Evolutionary conservation across 2,797 vertebrate species (phyloP).

Genomic region (Scolopax bukidnonensis): DNA sequence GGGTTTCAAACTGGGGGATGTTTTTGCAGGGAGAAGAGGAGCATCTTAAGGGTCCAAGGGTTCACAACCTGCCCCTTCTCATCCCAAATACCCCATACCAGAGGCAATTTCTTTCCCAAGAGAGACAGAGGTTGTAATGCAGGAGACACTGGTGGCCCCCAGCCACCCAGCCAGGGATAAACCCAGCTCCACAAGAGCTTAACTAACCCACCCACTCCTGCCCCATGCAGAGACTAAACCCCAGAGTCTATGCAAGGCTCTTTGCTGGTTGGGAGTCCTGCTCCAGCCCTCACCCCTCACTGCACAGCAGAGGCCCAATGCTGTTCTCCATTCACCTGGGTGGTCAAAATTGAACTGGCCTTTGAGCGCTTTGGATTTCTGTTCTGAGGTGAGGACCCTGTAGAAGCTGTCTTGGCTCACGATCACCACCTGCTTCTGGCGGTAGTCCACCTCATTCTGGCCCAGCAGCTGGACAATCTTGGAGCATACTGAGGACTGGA

Average conservation of each 20-base stretch:
- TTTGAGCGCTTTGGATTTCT: constrained; percentile 93
- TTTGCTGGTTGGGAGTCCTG: not conserved
- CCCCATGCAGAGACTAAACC: not conserved
- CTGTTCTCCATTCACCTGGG: constrained; percentile 84
- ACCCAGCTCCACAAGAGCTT: not conserved
- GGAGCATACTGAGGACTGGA: constrained; percentile 92
- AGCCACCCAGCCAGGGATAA: not conserved
- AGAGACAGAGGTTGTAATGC: not conserved
- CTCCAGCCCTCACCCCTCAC: not conserved
- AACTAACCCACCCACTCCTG: not conserved
- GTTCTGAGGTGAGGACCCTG: constrained; percentile 91
- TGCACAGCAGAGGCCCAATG: rapidly evolving
- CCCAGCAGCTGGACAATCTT: constrained; percentile 98
- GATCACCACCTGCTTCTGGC: constrained; percentile 93
- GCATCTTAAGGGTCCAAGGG: not conserved
- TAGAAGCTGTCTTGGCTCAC: constrained; percentile 99
- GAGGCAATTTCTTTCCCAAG: not conserved
- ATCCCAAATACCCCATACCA: not conserved
- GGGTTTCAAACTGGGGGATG: not conserved
- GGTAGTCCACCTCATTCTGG: constrained; percentile 95
- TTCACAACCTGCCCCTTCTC: not conserved
- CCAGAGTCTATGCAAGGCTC: not conserved
- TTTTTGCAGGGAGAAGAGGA: not conserved
- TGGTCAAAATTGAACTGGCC: constrained; percentile 99
- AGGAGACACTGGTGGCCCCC: not conserved